Evolutionary conservation across 23 tunicate genomes (phyloP).

Genomic region (Trididemnum nubilum): DNA sequence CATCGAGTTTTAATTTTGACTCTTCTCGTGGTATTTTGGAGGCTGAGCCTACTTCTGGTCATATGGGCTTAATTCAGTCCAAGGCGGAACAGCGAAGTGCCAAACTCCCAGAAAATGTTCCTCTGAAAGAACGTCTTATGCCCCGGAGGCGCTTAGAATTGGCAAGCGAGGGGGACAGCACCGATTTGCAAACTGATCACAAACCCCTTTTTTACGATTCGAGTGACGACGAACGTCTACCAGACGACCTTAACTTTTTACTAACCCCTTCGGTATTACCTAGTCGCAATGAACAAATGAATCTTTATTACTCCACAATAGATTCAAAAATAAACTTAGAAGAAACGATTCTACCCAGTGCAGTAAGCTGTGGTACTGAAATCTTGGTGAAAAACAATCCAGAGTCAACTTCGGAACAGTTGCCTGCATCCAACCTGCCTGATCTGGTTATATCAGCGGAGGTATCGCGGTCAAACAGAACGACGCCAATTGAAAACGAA

Average conservation of each 20-base stretch:
- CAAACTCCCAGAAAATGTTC: no score
- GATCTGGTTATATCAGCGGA: constrained; percentile 26
- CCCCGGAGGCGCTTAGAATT: background rate
- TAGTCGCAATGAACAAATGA: background rate
- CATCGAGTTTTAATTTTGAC: background rate
- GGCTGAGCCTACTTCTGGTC: background rate
- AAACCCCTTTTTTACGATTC: constrained; percentile 37
- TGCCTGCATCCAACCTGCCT: background rate
- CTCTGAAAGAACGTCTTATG: background rate
- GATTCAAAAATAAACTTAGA: background rate
- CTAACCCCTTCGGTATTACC: background rate
- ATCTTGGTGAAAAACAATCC: background rate
- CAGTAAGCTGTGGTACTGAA: background rate
- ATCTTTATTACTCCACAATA: constrained; percentile 10
- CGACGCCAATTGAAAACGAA: background rate
- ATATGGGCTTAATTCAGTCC: constrained; percentile 2
- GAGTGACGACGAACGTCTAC: constrained; percentile 19
- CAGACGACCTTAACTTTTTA: constrained; percentile 20
- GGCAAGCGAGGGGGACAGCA: background rate
- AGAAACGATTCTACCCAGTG: background rate
- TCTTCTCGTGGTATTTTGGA: background rate
- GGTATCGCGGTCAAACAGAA: constrained; percentile 12
- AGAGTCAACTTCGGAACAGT: background rate
- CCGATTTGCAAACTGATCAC: background rate
- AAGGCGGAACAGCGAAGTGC: background rate